Percentiles rank a stretch among this genome's conserved stretches.
Conservation (phyloP, 2,797 vertebrate genomes). For the Anas georgica region DNA sequence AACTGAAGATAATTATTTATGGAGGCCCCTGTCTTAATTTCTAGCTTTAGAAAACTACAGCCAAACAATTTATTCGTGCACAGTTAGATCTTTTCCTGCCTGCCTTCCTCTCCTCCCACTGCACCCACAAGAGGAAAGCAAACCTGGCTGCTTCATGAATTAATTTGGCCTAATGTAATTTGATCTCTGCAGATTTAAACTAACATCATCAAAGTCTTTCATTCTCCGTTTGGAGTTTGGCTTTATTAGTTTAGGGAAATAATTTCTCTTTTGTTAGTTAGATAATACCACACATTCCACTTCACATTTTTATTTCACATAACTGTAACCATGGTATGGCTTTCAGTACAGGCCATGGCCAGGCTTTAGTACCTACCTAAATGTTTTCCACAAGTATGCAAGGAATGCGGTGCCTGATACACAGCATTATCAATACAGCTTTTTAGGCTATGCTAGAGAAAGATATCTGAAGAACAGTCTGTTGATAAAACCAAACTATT, state of each 20-base stretch:
- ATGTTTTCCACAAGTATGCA: not conserved
- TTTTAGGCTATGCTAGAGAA: constrained; percentile 42
- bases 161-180: constrained; percentile 28
- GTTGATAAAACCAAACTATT: constrained; percentile 37
- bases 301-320: not conserved
- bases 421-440: not conserved
- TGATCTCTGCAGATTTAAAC: constrained; percentile 54
- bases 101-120: constrained; percentile 6
- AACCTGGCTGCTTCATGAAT: constrained; percentile 28
- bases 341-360: not conserved
- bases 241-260: constrained; percentile 35
- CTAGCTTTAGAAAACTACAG: constrained; percentile 56
- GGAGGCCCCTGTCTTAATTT: constrained; percentile 59
- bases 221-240: not conserved
- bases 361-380: constrained; percentile 14
- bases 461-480: constrained; percentile 33
- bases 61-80: constrained; percentile 72
- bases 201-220: constrained; percentile 22
- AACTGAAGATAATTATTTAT: constrained; percentile 58
- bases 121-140: constrained; percentile 30
- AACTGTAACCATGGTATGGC: not conserved
- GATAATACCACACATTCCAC: not conserved
- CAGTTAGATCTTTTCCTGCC: constrained; percentile 50
- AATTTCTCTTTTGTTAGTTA: constrained; percentile 15
- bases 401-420: constrained; percentile 28